These are phyloP conservation scores for Gambusia holbrooki DNA, from an alignment of 2,113 vertebrate genomes.

Conservation along the genomic window DNA sequence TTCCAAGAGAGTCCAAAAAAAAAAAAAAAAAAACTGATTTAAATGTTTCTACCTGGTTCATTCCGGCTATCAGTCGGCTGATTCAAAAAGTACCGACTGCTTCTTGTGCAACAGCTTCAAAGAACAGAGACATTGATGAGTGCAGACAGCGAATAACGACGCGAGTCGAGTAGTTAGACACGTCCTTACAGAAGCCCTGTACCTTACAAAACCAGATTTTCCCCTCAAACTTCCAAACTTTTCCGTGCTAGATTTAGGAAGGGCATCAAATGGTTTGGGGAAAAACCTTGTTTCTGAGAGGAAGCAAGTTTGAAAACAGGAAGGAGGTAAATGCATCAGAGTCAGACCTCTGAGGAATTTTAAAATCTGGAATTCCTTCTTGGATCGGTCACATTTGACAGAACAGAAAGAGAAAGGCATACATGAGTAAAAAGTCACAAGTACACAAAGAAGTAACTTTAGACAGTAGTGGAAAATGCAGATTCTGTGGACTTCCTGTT, in stretches of 20 bases:
- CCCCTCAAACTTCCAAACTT: neutral
- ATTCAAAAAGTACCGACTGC: conserved; percentile 16
- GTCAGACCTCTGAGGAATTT: neutral
- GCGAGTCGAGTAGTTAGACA: conserved; percentile 26
- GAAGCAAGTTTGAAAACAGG: conserved; percentile 66
- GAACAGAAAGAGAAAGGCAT: neutral
- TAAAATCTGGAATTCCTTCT: neutral
- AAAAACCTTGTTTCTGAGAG: conserved; percentile 50
- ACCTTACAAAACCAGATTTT: neutral
- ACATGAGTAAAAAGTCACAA: neutral
- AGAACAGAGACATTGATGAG: conserved; percentile 17
- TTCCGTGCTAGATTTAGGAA: conserved; percentile 37
- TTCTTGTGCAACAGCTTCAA: conserved; percentile 38
- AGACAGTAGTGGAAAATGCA: neutral
- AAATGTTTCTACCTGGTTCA: neutral
- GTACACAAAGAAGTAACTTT: neutral
- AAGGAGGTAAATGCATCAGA: conserved; percentile 39
- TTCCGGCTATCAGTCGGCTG: too few relatives aligned
- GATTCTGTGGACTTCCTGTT: neutral
- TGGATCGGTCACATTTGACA: too few relatives aligned
- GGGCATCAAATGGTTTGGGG: conserved; percentile 5
- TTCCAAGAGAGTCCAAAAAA: neutral
- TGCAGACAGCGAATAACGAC: conserved; percentile 39
- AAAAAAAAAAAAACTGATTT: neutral
- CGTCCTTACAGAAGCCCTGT: neutral